phyloP scores from a whole-genome alignment of 92 coral and sea anemone genomes.

The Palythoa caribaeorum region DNA sequence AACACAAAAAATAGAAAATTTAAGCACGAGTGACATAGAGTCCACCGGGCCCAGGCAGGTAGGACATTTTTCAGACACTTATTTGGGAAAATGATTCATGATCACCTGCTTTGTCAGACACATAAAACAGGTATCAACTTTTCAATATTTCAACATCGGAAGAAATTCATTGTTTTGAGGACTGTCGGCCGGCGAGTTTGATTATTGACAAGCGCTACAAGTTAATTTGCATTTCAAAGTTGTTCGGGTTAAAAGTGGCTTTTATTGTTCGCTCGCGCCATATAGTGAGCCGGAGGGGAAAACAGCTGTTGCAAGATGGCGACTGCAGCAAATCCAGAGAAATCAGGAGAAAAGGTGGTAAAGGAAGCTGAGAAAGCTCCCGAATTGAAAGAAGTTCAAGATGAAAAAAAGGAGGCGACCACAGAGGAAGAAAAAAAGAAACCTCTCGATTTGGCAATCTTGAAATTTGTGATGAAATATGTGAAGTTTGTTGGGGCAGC shows the following conservation, averaged over 20 bases:
- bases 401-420: constrained; percentile 67
- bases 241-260: neutral
- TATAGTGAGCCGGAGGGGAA: constrained; percentile 17
- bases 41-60: neutral
- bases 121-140: constrained; percentile 46
- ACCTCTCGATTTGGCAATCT: constrained; percentile 75
- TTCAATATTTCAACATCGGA: neutral
- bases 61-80: neutral
- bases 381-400: constrained; percentile 15
- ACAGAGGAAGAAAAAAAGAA: constrained; percentile 58
- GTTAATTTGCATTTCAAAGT: constrained; percentile 41
- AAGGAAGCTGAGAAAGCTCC: constrained; percentile 11
- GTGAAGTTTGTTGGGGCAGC: constrained; percentile 94
- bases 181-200: neutral
- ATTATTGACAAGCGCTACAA: constrained; percentile 17
- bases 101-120: constrained; percentile 42
- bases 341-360: neutral
- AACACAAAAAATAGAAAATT: neutral
- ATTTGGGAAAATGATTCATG: constrained; percentile 34
- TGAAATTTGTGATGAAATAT: constrained; percentile 88
- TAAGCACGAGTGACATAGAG: neutral
- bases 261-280: constrained; percentile 3
- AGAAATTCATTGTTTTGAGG: neutral
- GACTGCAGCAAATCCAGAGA: neutral
- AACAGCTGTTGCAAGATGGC: constrained; percentile 35